These are phyloP conservation scores for Butastur rufipennis DNA, from an alignment of 2,113 vertebrate species.

Conservation along the genomic window DNA sequence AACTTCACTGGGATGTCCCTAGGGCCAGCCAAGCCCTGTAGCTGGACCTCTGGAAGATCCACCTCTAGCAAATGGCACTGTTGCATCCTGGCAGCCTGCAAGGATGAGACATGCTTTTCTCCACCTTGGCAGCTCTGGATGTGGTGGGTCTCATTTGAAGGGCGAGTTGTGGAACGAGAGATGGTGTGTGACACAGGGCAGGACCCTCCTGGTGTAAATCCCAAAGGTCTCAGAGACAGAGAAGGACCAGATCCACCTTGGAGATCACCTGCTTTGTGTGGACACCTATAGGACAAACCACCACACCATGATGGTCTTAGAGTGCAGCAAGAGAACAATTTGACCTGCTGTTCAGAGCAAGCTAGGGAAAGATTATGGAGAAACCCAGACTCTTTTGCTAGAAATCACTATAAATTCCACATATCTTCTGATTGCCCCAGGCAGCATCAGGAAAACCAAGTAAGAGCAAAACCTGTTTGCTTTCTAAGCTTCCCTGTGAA, in stretches of 20 bases:
- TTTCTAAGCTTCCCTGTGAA: not conserved
- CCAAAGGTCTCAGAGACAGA: not conserved
- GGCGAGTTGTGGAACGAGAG: rapidly evolving
- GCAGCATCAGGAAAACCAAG: not conserved
- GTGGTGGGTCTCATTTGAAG: not conserved
- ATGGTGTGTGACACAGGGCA: not conserved
- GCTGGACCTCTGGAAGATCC: not conserved
- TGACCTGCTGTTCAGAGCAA: not conserved
- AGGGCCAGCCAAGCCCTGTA: not conserved
- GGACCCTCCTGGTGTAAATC: not conserved
- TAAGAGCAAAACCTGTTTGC: not conserved
- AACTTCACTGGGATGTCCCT: not conserved
- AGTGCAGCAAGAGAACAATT: not conserved
- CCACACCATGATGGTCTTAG: not conserved
- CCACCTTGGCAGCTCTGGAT: not conserved
- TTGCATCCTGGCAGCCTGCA: not conserved
- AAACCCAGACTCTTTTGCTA: not conserved
- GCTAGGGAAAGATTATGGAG: not conserved
- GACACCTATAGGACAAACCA: not conserved
- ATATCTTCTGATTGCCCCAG: not conserved
- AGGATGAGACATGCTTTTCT: not conserved
- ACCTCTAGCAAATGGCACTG: not conserved
- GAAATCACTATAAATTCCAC: not conserved
- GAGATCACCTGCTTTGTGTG: not conserved
- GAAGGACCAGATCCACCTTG: not conserved